Conservation (phyloP, 2,888 invertebrate species). For the Galerucella pusilla region DNA sequence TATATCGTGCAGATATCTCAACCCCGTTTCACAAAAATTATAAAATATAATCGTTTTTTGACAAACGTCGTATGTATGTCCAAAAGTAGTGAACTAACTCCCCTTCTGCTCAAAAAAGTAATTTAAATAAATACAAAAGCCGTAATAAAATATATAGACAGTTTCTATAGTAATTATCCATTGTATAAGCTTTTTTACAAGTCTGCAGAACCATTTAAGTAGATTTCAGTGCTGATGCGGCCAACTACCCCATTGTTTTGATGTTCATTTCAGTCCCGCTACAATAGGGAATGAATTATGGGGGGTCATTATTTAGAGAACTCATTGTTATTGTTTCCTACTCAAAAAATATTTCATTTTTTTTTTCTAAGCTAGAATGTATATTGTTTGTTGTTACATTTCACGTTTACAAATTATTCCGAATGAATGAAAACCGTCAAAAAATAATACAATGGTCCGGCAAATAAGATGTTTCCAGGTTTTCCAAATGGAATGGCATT, state of each 20-base stretch:
- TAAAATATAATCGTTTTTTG: no score
- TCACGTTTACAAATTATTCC: slow-evolving; percentile 43
- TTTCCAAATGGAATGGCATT: slow-evolving; percentile 29
- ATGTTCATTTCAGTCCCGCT: slow-evolving; percentile 56
- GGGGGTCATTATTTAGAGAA: slow-evolving; percentile 55
- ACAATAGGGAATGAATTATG: slow-evolving; percentile 58
- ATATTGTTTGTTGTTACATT: slow-evolving; percentile 43
- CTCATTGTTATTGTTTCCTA: slow-evolving; percentile 50
- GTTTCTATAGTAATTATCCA: slow-evolving; percentile 24
- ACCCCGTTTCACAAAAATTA: no score
- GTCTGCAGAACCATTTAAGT: slow-evolving; percentile 56
- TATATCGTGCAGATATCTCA: no score
- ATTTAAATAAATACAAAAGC: background rate
- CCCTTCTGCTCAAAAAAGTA: background rate
- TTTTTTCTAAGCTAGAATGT: slow-evolving; percentile 25
- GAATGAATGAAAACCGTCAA: slow-evolving; percentile 36
- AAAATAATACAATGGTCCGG: slow-evolving; percentile 38
- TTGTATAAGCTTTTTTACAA: slow-evolving; percentile 46
- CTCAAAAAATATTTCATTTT: slow-evolving; percentile 45
- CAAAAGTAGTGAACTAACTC: no score
- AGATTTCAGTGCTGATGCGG: slow-evolving; percentile 50
- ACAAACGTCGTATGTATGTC: no score
- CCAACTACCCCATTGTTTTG: slow-evolving; percentile 57
- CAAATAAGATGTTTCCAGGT: slow-evolving; percentile 41
- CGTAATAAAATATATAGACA: slow-evolving; percentile 10